phyloP scores from a whole-genome alignment of 2,113 vertebrate genomes.

The Cnemophilus loriae region DNA sequence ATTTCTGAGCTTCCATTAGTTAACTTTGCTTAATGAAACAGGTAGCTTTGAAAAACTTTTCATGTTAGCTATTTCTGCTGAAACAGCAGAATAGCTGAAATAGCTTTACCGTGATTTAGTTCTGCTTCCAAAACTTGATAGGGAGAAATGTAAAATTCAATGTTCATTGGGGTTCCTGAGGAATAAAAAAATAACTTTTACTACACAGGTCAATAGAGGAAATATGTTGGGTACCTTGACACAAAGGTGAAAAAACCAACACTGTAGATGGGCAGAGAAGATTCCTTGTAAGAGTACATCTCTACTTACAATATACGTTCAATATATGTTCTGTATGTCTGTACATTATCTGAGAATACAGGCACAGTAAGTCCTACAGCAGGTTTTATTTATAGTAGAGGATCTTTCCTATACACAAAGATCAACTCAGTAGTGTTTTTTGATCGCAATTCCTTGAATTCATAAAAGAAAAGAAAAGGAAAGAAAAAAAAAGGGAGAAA shows the following conservation, averaged over 20 bases:
- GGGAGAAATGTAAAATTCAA: slow-evolving; percentile 77
- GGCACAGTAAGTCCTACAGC: not conserved
- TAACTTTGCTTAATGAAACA: not conserved
- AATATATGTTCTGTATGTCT: not conserved
- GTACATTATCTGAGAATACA: not conserved
- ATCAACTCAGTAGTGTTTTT: not conserved
- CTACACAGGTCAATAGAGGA: not conserved
- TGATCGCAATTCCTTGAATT: not conserved
- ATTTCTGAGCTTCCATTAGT: not conserved
- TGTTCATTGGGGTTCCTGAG: slow-evolving; percentile 72
- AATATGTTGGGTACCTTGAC: not conserved
- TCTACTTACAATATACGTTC: not conserved
- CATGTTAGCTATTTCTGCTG: not conserved
- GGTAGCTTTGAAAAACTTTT: not conserved
- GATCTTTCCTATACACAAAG: not conserved
- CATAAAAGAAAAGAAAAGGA: not conserved
- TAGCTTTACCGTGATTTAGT: slow-evolving; percentile 63
- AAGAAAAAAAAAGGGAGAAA: not conserved
- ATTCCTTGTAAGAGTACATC: not conserved
- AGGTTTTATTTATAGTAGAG: not conserved
- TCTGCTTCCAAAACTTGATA: slow-evolving; percentile 58
- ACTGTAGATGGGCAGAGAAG: not conserved
- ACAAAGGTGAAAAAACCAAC: not conserved
- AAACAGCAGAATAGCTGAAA: not conserved
- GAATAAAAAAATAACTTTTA: not conserved